A percentile compares a stretch with the other conserved stretches of the same genome.
These are phyloP conservation scores for Drosophila lacicola DNA, from an alignment of 2,888 invertebrate species.

Conservation along the genomic window DNA sequence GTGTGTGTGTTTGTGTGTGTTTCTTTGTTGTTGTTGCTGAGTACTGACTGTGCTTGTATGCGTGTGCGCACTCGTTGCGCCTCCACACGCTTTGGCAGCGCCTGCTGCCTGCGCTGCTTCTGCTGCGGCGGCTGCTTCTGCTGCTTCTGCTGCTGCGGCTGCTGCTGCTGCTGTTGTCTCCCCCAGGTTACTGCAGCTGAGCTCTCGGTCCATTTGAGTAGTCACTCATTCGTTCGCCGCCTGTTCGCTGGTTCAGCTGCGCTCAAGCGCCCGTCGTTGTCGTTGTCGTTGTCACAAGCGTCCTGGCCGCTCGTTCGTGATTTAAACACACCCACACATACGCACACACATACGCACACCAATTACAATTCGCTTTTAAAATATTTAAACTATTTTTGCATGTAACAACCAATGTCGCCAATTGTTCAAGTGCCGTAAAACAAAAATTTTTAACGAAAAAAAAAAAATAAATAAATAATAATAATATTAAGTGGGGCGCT, in stretches of 20 bases:
- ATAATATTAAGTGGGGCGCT: constrained; percentile 30
- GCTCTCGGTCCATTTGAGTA: constrained; percentile 78
- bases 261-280: constrained; percentile 63
- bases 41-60: constrained; percentile 45
- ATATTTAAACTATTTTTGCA: constrained; percentile 23
- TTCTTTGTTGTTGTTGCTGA: background rate
- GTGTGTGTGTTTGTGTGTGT: constrained; percentile 28
- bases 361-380: constrained; percentile 12
- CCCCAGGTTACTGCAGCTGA: constrained; percentile 74
- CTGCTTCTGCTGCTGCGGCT: constrained; percentile 20
- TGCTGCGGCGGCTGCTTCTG: constrained; percentile 12
- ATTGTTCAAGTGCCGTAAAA: constrained; percentile 45
- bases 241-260: constrained; percentile 80
- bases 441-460: constrained; percentile 10
- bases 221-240: constrained; percentile 77
- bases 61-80: constrained; percentile 78
- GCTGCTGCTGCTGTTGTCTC: constrained; percentile 34
- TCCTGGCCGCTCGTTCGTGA: constrained; percentile 42
- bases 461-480: constrained; percentile 4
- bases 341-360: constrained; percentile 6
- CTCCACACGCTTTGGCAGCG: constrained; percentile 51
- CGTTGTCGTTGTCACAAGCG: constrained; percentile 41
- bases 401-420: constrained; percentile 36
- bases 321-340: constrained; percentile 23
- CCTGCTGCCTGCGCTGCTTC: constrained; percentile 46